phyloP scores from a whole-genome alignment of 2,888 invertebrate genomes.

The Stegana nigrithorax region DNA sequence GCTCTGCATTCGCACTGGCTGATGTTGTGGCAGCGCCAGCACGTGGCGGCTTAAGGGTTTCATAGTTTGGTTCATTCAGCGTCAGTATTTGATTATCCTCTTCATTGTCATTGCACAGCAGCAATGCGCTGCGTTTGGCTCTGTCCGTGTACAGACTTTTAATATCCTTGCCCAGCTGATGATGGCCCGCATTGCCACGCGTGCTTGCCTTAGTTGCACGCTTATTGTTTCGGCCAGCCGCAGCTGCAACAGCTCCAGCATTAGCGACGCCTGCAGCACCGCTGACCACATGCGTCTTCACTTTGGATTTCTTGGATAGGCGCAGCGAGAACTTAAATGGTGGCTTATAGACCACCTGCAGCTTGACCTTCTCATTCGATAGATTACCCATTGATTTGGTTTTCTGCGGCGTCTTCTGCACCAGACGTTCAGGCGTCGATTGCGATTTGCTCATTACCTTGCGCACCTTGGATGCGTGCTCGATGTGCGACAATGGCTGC shows the following conservation, averaged over 20 bases:
- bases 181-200: slow-evolving; percentile 40
- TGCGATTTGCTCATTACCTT: slow-evolving; percentile 81
- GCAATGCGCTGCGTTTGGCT: slow-evolving; percentile 61
- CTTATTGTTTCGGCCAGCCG: slow-evolving; percentile 35
- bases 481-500: slow-evolving; percentile 66
- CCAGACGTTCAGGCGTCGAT: slow-evolving; percentile 82
- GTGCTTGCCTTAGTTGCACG: slow-evolving; percentile 50
- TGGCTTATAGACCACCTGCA: slow-evolving; percentile 88
- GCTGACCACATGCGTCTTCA: slow-evolving; percentile 67
- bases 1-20: slow-evolving; percentile 33
- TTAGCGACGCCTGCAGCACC: slow-evolving; percentile 54
- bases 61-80: slow-evolving; percentile 66
- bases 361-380: slow-evolving; percentile 76
- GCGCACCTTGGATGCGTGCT: slow-evolving; percentile 67
- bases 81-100: slow-evolving; percentile 65
- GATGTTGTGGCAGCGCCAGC: slow-evolving; percentile 4
- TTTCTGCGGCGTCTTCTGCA: slow-evolving; percentile 73
- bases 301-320: slow-evolving; percentile 70
- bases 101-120: slow-evolving; percentile 60
- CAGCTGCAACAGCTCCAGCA: slow-evolving; percentile 46
- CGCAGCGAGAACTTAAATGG: slow-evolving; percentile 89
- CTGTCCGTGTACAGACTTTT: slow-evolving; percentile 45
- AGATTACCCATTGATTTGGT: slow-evolving; percentile 81
- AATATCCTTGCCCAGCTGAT: slow-evolving; percentile 29
- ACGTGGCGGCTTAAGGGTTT: slow-evolving; percentile 64